Conservation (phyloP, 2,797 vertebrate species). For the Sebastolobus alascanus region DNA sequence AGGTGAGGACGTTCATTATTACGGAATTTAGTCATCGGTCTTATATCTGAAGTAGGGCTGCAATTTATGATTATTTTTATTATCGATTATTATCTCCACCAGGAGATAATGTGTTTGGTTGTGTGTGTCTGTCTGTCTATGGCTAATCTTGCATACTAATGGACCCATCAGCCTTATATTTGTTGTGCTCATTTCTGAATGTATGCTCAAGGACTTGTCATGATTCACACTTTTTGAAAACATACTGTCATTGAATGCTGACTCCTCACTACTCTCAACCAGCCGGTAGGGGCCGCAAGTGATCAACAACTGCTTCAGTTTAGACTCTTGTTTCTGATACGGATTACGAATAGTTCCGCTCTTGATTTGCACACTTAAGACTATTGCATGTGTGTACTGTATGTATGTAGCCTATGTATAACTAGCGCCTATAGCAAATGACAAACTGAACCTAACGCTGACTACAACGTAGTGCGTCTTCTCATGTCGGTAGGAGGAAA, state of each 20-base stretch:
- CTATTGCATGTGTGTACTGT: neutral
- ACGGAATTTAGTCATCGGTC: neutral
- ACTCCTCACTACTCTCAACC: neutral
- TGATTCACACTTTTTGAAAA: neutral
- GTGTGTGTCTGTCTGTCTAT: neutral
- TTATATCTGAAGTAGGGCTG: no score
- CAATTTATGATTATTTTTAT: neutral
- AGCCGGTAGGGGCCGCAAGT: neutral
- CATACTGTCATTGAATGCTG: neutral
- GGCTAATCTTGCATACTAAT: no score
- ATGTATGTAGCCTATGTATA: neutral
- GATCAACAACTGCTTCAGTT: neutral
- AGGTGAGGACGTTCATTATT: neutral
- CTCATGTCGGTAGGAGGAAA: neutral
- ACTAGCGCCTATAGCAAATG: neutral
- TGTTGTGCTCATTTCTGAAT: neutral
- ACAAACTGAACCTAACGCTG: neutral
- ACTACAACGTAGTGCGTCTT: neutral
- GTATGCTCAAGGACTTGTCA: neutral
- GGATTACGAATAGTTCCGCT: neutral
- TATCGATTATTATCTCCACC: neutral
- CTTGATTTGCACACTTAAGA: neutral
- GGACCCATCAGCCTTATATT: neutral
- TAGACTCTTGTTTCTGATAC: neutral
- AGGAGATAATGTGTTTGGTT: neutral